phyloP scores from a whole-genome alignment of 2,113 vertebrate genomes.

The Cyanocitta stelleri region DNA sequence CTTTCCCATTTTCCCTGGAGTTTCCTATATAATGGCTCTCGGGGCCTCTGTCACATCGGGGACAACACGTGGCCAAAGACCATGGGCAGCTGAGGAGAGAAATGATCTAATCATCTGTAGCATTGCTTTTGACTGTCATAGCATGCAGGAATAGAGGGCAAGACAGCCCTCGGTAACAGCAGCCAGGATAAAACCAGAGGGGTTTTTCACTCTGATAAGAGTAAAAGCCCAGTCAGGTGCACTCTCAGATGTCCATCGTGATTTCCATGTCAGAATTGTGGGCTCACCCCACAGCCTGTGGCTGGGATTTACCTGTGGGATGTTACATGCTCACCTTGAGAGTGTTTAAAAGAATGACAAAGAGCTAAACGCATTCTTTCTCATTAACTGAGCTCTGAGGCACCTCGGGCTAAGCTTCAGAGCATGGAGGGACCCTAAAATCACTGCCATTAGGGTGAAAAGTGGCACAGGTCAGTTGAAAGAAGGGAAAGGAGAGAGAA shows the following conservation, averaged over 20 bases:
- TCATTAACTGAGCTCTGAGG: neutral
- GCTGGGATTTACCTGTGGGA: neutral
- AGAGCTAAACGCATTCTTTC: neutral
- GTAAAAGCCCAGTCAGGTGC: neutral
- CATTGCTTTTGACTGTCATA: neutral
- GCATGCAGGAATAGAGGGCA: neutral
- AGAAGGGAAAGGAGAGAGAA: neutral
- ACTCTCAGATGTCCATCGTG: accelerated
- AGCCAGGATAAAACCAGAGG: neutral
- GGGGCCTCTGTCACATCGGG: neutral
- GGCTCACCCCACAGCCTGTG: neutral
- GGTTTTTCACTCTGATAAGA: neutral
- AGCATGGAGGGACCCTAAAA: neutral
- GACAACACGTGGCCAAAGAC: neutral
- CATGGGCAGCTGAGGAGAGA: neutral
- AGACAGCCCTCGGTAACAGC: neutral
- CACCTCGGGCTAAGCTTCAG: neutral
- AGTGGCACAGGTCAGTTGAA: neutral
- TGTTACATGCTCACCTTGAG: neutral
- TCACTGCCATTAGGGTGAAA: neutral
- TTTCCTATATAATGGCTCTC: neutral
- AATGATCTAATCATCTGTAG: neutral
- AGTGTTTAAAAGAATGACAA: neutral
- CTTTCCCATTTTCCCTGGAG: slow-evolving; percentile 34
- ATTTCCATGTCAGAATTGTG: accelerated